Base-by-base conservation (phyloP, 2,113 vertebrate species). In the Sapajus apella region DNA sequence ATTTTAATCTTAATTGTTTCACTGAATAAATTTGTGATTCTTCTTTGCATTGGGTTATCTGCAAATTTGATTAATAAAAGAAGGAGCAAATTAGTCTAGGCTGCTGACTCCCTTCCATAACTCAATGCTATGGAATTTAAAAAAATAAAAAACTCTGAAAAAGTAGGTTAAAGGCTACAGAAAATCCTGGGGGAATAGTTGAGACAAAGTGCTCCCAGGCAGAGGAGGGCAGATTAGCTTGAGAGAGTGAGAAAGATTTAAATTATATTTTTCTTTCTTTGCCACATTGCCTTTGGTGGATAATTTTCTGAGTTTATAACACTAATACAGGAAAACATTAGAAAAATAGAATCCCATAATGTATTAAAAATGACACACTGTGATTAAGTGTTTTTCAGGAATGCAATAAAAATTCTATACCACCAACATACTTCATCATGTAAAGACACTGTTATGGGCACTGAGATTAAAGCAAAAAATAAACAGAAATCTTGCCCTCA, bases 281-380 rank as follows among this genome's bases (percentile, higher is more conserved):
- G 18, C 61, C 27, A 91, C 37, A 55, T 89, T 85, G 50, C 43
- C 16, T 87, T 87, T 64, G 25, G 35, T 72, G 21, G 37, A 30
- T 77, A 61, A 80, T 93, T 79, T 96, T 93, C 37, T 72, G 64
- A 20, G 86, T 91, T 83, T 79, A 58, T 73, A 8, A 5, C 16
- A 86, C 13, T 73, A 47, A 13, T 47, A 82, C 6, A 77, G n/a
- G n/a, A 76, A 61, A 64, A 82, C 30, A 75, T 16, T 23, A 85
- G 18, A 76, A 66, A 89, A 94, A 52, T 5, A 18, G 43, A 87
- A 90, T 43, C 55, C 43, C 3, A 85, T 81, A 56, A 86, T 92
- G 72, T 50, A 83, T 77, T 80, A 82, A 86, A 94, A 92, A 89
- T 86, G 75, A 76, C 25, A 58, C 30, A 89, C 50, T 56, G 86